phyloP scores from a whole-genome alignment of 1,140 invertebrate species.

The Chlorops oryzae region DNA sequence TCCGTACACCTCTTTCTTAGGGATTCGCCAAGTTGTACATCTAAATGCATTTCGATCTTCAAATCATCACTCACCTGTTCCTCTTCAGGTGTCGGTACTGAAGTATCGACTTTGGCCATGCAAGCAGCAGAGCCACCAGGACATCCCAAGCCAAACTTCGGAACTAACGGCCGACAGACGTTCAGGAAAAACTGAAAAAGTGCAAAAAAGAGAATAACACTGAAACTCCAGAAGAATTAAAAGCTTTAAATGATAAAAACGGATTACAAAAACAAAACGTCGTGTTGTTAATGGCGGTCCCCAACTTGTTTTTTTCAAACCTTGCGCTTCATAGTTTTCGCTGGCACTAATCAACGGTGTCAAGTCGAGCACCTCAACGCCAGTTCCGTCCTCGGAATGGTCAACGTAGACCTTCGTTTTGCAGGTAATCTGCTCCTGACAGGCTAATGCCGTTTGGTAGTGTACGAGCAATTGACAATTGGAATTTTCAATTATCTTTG shows the following conservation, averaged over 20 bases:
- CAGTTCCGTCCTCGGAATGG: conserved; percentile 25
- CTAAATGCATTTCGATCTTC: no score
- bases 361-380: conserved; percentile 44
- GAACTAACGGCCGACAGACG: conserved; percentile 50
- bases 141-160: conserved; percentile 49
- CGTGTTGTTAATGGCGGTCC: not conserved
- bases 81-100: conserved; percentile 37
- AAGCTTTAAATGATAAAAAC: conserved; percentile 9
- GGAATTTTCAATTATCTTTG: conserved; percentile 48
- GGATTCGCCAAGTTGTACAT: no score
- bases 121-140: conserved; percentile 50
- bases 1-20: no score
- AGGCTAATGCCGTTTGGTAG: conserved; percentile 49
- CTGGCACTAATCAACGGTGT: conserved; percentile 46
- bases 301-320: no score
- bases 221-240: conserved; percentile 28
- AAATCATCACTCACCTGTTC: conserved; percentile 51
- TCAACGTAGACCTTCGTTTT: conserved; percentile 26
- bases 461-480: conserved; percentile 50
- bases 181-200: conserved; percentile 48
- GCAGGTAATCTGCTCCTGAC: conserved; percentile 46
- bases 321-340: conserved; percentile 49
- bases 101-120: conserved; percentile 43
- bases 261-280: not conserved
- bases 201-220: conserved; percentile 12